Evolutionary conservation across 2,888 invertebrate genomes (phyloP), one percentile per base, ranked within the genome.

Genomic region (Leucophenga maculata): DNA sequence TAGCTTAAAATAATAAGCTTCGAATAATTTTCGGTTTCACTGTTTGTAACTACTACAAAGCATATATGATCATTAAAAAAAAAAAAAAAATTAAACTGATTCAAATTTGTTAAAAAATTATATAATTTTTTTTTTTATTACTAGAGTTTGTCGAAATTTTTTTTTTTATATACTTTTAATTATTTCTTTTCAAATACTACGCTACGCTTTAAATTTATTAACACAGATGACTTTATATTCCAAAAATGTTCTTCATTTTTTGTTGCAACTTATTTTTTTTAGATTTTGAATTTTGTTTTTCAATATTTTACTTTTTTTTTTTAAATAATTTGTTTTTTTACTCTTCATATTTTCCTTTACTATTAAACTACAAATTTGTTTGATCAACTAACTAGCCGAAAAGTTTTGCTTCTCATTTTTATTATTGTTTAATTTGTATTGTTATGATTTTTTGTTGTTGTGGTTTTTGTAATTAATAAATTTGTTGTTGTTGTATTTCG

Each of bases 181-280:
- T 54, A 68, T 72, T 67, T 71, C 74, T 76, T 72, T 77, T 77
- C 75, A 72, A 39, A 50, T 62, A 64, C 85, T 81, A 81, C 75
- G 71, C 78, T 81, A 82, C 77, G 85, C 83, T 82, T 85, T 85
- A 81, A 79, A 83, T 85, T 83, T 86, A 85, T 85, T 88, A 88
- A 88, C 88, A 88, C 88, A 88, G 88, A 87, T 88, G 87, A 87
- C 88, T 88, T 88, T 88, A 86, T 88, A 83, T 71, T 69, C 70
- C 75, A 67, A 74, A 79, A 78, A 76, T 75, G 76, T 77, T 72
- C 67, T 74, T 78, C 74, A 67, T 75, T 75, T 77, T n/a, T 72
- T 72, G 65, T 75, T 79, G 70, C 78, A 71, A 72, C 73, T 73
- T 72, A 70, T 62, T 68, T 68, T 67, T 65, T 55, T 50, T 60